Base-by-base conservation (phyloP, 1,140 invertebrate species). In the Charaxes varanes region DNA sequence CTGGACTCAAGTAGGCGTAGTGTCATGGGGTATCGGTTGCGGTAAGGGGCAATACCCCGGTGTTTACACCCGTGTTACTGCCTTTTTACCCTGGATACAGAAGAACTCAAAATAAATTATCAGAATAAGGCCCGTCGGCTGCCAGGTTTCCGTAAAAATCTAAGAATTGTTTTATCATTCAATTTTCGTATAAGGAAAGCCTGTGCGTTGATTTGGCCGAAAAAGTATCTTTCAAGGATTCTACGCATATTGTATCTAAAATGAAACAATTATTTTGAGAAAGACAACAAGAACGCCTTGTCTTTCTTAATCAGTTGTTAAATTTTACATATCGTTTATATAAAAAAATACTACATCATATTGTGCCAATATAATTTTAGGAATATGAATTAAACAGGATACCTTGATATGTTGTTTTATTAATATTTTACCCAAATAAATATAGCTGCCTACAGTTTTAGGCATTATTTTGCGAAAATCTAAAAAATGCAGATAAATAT, bases 11-110 rank as follows among this genome's bases (percentile, higher is more conserved):
- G 92, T 96, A 1, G 96, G 96, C 17, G 90, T 98, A 6, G 94
- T 97, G 0, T 95, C 94, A 7, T 97, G 94, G 93, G 97, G 97
- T 13, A 94, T 96, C 56, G 94, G 95, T 14, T 97, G 96, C 68
- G 96, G 95, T 4, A 92, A 95, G 84, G 92, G 92, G 12, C 91
- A 94, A 71, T 94, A 93, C 81, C 96, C 96, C 0, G 96, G 96
- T 6, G 94, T 96, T 0, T 96, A 96, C 73, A 92, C 91, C 0
- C 85, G 92, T 48, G 89, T 94, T 17, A 89, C 90, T 7, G 85
- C 63, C 6, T 85, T 85, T 69, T 21, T 85, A 17, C 82, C 84
- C 13, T 85, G 84, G 84, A 85, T 85, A 45, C 65, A 76, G 48
- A 85, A 85, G 55, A 85, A 85, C 48, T 62, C 70, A 11, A 59